These are phyloP conservation scores for Sinopyrophorus schimmeli DNA, from an alignment of 2,888 invertebrate genomes.

Conservation along the genomic window DNA sequence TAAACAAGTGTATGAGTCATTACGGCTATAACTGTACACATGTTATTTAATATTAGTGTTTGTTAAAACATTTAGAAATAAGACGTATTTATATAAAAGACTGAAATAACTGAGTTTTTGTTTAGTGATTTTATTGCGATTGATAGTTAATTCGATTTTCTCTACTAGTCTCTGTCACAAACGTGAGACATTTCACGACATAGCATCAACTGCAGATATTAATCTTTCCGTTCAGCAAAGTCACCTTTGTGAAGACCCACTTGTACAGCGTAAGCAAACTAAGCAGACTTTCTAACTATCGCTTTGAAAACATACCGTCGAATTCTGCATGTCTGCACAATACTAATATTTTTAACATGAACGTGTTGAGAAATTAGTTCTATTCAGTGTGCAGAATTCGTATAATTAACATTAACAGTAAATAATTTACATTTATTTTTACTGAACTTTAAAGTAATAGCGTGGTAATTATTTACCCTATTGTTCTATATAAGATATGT, in stretches of 20 bases:
- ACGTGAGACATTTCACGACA: constrained; percentile 43
- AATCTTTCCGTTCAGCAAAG: constrained; percentile 40
- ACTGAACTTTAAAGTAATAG: constrained; percentile 21
- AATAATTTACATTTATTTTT: constrained; percentile 8
- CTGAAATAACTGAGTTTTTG: no score
- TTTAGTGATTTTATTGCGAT: no score
- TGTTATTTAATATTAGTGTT: neutral
- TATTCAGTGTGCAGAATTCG: no score
- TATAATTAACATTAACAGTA: constrained; percentile 11
- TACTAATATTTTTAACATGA: no score
- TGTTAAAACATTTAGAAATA: no score
- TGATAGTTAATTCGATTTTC: constrained; percentile 22
- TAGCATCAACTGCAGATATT: constrained; percentile 35
- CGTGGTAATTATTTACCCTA: constrained; percentile 32
- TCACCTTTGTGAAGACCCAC: constrained; percentile 36
- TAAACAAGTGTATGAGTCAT: no score
- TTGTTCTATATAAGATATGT: constrained; percentile 33
- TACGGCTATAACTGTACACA: neutral
- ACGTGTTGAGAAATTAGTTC: no score
- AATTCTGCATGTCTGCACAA: constrained; percentile 12
- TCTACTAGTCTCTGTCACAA: constrained; percentile 33
- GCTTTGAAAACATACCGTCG: constrained; percentile 13
- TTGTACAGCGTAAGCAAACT: constrained; percentile 31
- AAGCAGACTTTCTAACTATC: constrained; percentile 27
- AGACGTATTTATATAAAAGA: no score